These are phyloP conservation scores for Albula glossodonta DNA, from an alignment of 2,113 vertebrate genomes.

Conservation along the genomic window DNA sequence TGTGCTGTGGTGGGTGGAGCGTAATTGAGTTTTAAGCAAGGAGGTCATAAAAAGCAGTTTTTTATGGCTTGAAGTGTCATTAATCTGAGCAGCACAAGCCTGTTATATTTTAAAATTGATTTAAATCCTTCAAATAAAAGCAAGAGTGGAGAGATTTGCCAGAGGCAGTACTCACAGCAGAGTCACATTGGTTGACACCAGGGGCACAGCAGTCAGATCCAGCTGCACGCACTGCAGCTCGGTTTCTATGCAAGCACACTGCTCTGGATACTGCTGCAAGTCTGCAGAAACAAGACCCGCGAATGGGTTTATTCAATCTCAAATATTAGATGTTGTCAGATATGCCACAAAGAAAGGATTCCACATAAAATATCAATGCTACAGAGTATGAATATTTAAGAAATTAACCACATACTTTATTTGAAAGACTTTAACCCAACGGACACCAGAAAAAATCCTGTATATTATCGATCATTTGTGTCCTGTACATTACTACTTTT, in stretches of 20 bases:
- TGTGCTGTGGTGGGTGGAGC: not conserved
- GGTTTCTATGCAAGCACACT: constrained; percentile 63
- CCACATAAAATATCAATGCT: no score
- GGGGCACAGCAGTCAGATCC: constrained; percentile 60
- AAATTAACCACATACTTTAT: no score
- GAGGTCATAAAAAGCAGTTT: not conserved
- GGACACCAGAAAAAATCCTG: no score
- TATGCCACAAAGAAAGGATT: no score
- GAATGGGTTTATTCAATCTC: no score
- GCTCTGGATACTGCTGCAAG: constrained; percentile 63
- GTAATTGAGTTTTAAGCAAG: not conserved
- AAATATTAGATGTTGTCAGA: no score
- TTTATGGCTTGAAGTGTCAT: not conserved
- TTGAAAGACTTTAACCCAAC: no score
- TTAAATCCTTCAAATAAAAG: not conserved
- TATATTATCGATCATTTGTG: no score
- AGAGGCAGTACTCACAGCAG: constrained; percentile 66
- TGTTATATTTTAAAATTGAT: not conserved
- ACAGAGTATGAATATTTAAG: no score
- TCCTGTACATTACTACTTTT: no score
- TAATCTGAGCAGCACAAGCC: not conserved
- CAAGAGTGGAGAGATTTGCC: not conserved
- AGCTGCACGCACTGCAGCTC: constrained; percentile 64
- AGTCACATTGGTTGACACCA: constrained; percentile 66
- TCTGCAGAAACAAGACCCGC: constrained; percentile 41